These are phyloP conservation scores for Actinopyga echinites DNA, from an alignment of 53 echinoderm and acorn worm species.

Conservation along the genomic window DNA sequence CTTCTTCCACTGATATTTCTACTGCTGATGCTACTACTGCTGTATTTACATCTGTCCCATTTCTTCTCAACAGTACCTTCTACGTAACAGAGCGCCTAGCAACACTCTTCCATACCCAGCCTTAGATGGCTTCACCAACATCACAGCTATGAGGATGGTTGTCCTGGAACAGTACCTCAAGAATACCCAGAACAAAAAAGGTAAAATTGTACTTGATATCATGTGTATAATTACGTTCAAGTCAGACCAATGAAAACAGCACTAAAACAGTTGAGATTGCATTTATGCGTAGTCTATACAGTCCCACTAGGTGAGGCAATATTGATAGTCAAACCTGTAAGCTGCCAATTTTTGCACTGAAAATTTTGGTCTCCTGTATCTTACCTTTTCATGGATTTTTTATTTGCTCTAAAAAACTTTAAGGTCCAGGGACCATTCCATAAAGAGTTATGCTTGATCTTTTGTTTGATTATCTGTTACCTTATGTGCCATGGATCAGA, in stretches of 20 bases:
- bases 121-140: conserved; percentile 84
- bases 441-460: too few species aligned
- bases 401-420: too few species aligned
- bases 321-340: too few species aligned
- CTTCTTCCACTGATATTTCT: neutral
- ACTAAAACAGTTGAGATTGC: neutral
- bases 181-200: conserved; percentile 77
- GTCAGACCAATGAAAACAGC: too few species aligned
- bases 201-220: conserved; percentile 1
- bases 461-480: too few species aligned
- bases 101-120: conserved; percentile 82
- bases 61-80: conserved; percentile 60
- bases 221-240: neutral
- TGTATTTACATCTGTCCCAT: neutral
- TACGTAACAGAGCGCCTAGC: conserved; percentile 91
- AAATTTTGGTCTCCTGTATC: too few species aligned
- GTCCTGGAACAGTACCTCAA: conserved; percentile 83
- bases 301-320: too few species aligned
- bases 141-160: conserved; percentile 79
- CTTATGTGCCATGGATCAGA: too few species aligned
- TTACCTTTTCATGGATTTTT: too few species aligned
- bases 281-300: neutral
- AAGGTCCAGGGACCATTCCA: too few species aligned
- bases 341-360: too few species aligned
- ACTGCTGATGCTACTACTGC: neutral